Evolutionary conservation across 2,113 vertebrate genomes (phyloP), one percentile per base, ranked within the genome.

Genomic region (Anarrhichthys ocellatus): DNA sequence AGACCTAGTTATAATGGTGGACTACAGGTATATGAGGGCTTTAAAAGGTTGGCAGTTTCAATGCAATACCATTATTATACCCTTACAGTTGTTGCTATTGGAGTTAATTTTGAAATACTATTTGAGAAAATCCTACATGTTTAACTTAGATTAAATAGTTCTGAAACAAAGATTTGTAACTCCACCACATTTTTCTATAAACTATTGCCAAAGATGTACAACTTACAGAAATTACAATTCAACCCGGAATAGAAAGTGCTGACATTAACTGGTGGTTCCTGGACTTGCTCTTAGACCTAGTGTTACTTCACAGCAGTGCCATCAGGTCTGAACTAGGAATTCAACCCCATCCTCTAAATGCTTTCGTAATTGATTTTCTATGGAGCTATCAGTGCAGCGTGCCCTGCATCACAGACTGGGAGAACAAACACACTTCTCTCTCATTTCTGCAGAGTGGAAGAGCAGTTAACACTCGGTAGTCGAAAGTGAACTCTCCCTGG

Each of bases 351-450:
- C 36, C 65, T 36, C 27, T 64, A 34, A 77, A 84, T 59, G 58
- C 70, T 66, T 61, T 68, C 36, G 32, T 36, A 73, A 74, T 52
- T 44, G 56, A 78, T 84, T 75, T 73, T 83, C 73, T 73, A 64
- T 61, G 48, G 58, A 65, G 62, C 73, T n/a, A 34, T 69, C 9
- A 0, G 38, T 27, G 70, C 64, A 22, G 70, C 32, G 3, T 38
- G 65, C 27, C 36, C 29, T 8, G 44, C 78, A 68, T 72, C 66
- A 48, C 64, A 67, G 9, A n/a, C 22, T 7, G 13, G 1, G 22
- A 44, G 38, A 83, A 71, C 58, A 75, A 73, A 65, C 34, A 24
- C 24, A 9, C 48, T 40, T 24, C 61, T 67, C 42, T 65, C 40
- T 61, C 36, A 65, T 64, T 62, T 68, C 46, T 61, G 56, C 78